Percentiles rank a stretch among this genome's conserved stretches.
Evolutionary conservation across 2,113 vertebrate genomes (phyloP).

Genomic region (Gadus macrocephalus): DNA sequence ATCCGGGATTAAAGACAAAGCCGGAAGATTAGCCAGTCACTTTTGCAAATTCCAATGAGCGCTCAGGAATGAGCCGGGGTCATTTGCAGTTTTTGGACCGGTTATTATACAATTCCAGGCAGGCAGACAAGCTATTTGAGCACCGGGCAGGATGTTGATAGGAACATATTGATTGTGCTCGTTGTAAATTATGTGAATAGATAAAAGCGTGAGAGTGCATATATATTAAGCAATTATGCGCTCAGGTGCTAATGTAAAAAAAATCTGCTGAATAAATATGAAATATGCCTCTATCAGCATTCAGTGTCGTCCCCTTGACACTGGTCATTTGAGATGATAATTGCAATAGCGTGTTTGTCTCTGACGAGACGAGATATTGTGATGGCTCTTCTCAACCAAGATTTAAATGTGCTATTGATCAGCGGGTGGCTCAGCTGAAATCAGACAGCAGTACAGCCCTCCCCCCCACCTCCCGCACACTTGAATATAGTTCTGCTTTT

Average conservation of each 20-base stretch:
- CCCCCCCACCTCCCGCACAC: constrained; percentile 26
- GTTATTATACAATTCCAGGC: constrained; percentile 65
- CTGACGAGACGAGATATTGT: constrained; percentile 60
- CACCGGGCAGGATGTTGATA: constrained; percentile 40
- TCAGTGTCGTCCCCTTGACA: constrained; percentile 43
- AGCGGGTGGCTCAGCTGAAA: constrained; percentile 60
- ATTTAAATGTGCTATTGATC: constrained; percentile 79
- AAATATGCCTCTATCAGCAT: constrained; percentile 61
- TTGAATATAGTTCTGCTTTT: constrained; percentile 56
- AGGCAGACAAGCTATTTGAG: constrained; percentile 54
- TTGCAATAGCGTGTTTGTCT: constrained; percentile 62
- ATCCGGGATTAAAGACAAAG: constrained; percentile 58
- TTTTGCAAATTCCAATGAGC: constrained; percentile 47
- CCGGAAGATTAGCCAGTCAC: constrained; percentile 58
- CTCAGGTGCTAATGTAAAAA: constrained; percentile 61
- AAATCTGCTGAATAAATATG: constrained; percentile 63
- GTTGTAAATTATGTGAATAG: constrained; percentile 73
- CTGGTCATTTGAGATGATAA: constrained; percentile 66
- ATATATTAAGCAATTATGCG: constrained; percentile 66
- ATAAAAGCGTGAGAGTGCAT: constrained; percentile 71
- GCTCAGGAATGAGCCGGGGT: constrained; percentile 56
- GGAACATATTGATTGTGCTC: constrained; percentile 67
- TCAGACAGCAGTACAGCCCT: constrained; percentile 43
- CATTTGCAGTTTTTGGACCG: constrained; percentile 47
- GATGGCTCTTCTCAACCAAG: constrained; percentile 51